Conservation (phyloP, 2,113 vertebrate genomes). For the Mormoops blainvillei region DNA sequence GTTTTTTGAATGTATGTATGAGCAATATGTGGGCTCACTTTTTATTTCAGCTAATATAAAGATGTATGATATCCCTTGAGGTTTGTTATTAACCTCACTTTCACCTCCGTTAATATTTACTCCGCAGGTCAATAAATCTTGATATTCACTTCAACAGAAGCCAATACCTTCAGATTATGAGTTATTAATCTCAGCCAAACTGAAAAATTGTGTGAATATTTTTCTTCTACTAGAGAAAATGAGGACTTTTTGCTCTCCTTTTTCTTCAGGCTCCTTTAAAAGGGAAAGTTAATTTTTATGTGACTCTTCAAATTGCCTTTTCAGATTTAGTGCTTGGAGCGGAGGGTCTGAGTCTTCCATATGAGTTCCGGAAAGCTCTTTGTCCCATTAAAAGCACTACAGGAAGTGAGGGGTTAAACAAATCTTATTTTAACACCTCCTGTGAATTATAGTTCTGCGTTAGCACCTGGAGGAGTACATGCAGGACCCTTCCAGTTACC, state of each 20-base stretch:
- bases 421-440: background rate
- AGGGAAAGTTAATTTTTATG: conserved; percentile 43
- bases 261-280: conserved; percentile 24
- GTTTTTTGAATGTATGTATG: conserved; percentile 63
- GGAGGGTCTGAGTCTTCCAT: background rate
- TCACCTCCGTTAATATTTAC: conserved; percentile 74
- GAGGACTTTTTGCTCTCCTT: background rate
- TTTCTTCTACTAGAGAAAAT: conserved; percentile 58
- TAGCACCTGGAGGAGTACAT: no score
- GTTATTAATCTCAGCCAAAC: conserved; percentile 63
- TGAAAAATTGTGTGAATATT: conserved; percentile 65
- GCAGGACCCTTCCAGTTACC: background rate
- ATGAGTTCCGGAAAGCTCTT: background rate
- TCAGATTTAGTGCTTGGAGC: background rate
- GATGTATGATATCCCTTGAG: conserved; percentile 70
- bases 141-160: conserved; percentile 65
- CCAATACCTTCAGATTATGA: conserved; percentile 65
- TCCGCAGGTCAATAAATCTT: conserved; percentile 67
- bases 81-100: conserved; percentile 73
- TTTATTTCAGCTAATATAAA: conserved; percentile 70
- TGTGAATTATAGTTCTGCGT: background rate
- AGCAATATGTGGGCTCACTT: conserved; percentile 49
- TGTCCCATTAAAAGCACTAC: background rate
- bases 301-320: background rate
- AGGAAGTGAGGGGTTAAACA: background rate